These are phyloP conservation scores for Eupithecia subumbrata DNA, from an alignment of 2,888 invertebrate genomes.

Conservation along the genomic window DNA sequence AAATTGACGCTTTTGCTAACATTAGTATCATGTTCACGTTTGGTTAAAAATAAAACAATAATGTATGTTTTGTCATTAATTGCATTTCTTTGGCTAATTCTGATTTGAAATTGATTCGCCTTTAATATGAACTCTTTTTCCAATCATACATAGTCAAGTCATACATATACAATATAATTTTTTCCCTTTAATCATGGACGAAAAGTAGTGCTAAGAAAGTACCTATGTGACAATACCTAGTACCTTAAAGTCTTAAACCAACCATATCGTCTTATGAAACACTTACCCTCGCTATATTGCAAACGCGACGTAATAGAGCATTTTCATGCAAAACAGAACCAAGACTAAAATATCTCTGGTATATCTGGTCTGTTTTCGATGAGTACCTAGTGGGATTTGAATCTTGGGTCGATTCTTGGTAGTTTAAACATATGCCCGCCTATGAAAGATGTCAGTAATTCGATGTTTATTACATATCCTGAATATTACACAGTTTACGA, in stretches of 20 bases:
- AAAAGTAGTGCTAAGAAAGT: no score
- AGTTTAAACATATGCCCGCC: neutral
- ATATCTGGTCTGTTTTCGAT: neutral
- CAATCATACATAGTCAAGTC: no score
- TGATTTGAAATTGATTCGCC: no score
- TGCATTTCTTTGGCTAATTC: neutral
- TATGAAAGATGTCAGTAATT: no score
- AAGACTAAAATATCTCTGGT: constrained; percentile 6
- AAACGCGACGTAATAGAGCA: constrained; percentile 24
- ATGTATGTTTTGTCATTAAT: neutral
- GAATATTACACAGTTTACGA: no score
- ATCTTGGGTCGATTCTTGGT: neutral
- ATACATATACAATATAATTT: no score
- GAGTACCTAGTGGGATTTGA: neutral
- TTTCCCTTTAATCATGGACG: no score
- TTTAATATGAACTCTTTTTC: no score
- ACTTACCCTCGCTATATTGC: constrained; percentile 31
- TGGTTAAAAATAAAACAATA: no score
- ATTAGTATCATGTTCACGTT: neutral
- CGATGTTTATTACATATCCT: no score
- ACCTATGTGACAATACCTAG: no score
- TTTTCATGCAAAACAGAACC: constrained; percentile 23
- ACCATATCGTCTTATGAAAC: constrained; percentile 20
- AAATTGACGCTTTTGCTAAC: neutral
- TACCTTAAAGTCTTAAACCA: neutral